Percentiles rank a stretch among this genome's conserved stretches.
Evolutionary conservation across 2,797 vertebrate species (phyloP).

Genomic region (Lycodopsis pacificus): DNA sequence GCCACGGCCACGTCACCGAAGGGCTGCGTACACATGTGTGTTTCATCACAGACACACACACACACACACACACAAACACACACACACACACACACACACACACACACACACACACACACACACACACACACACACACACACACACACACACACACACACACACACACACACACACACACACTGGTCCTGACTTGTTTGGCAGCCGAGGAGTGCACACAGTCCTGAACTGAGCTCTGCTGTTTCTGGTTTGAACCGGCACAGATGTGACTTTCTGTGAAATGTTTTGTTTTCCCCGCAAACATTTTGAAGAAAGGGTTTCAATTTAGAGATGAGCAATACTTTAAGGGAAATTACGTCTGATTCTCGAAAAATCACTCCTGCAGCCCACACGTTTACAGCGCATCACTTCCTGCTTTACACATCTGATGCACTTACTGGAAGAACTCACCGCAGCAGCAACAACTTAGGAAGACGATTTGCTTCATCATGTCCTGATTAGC

Average conservation of each 20-base stretch:
- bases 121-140: conserved; percentile 9
- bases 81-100: neutral
- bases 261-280: neutral
- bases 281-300: neutral
- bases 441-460: conserved; percentile 23
- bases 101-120: conserved; percentile 11
- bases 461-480: neutral
- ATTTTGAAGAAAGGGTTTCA: neutral
- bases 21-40: neutral
- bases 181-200: conserved; percentile 39
- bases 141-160: too few relatives aligned
- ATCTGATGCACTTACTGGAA: conserved; percentile 51
- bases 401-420: conserved; percentile 48
- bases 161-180: neutral
- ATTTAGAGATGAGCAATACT: neutral
- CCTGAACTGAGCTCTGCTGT: neutral
- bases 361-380: conserved; percentile 34
- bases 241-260: neutral
- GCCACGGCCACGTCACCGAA: conserved; percentile 37
- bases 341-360: neutral
- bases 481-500: neutral
- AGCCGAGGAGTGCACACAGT: conserved; percentile 3
- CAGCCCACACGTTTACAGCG: conserved; percentile 35
- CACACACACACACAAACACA: conserved; percentile 4
- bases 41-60: conserved; percentile 16